Evolutionary conservation across 2,888 invertebrate genomes (phyloP), one percentile per base, ranked within the genome.

Genomic region (Drosophila greeni): DNA sequence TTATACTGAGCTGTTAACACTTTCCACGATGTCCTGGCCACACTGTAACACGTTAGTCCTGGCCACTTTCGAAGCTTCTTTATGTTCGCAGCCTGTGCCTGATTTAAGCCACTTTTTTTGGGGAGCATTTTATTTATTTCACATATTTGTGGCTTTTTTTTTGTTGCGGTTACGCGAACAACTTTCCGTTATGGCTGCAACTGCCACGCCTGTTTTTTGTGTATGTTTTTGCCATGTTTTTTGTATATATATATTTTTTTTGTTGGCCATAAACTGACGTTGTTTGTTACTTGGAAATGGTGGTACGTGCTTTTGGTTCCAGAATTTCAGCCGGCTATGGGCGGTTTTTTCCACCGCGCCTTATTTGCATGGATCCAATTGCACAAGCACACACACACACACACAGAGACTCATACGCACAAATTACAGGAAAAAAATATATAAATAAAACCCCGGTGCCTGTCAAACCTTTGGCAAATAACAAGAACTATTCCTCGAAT

Each of bases 111-210:
- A 20, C n/a, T 37, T 56, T 23, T 39, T 54, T 43, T 36, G 43
- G 23, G 24, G 18, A 16, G n/a, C 20, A 45, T 60, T 60, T 59
- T 24, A 59, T 59, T 60, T 59, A 60, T 60, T 60, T 45, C 60
- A 60, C 59, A 60, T 60, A 60, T 60, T 60, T 60, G 45, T n/a
- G 42, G n/a, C 36, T 57, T 59, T 43, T 57, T 26, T 42, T 59
- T 42, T 60, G 43, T 42, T 60, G 59, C 45, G 61, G 61, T 62
- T 62, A 64, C 62, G 67, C 55, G 64, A 66, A 45, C 64, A 66
- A 53, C 66, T 42, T 55, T 62, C 61, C 61, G 61, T 62, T 62
- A 62, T 62, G 61, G 61, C 66, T 47, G 45, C 66, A 64, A 64
- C 66, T 66, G 64, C 65, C 61, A 65, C 61, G 61, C 61, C 61